phyloP scores from a whole-genome alignment of 2,113 vertebrate genomes.

The Pristiophorus japonicus region DNA sequence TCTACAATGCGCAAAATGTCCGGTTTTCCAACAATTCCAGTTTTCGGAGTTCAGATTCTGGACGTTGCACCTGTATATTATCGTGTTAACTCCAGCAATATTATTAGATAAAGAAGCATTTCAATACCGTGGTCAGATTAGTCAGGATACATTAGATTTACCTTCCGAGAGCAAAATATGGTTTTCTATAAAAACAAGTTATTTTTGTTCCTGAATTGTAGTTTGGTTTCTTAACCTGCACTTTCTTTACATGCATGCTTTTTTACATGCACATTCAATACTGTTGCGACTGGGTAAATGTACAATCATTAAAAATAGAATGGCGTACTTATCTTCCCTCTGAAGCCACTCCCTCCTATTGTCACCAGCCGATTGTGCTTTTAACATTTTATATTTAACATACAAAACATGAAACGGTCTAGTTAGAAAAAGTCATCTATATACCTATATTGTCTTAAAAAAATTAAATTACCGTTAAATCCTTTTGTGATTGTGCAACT shows the following conservation, averaged over 20 bases:
- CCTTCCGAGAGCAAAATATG: neutral
- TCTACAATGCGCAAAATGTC: too few species aligned
- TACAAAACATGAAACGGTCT: conserved; percentile 32
- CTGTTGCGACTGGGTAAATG: neutral
- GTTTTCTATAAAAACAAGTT: neutral
- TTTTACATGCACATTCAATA: neutral
- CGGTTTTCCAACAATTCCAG: too few species aligned
- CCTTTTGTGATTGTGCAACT: conserved; percentile 24
- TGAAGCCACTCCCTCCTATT: neutral
- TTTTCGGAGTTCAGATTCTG: too few species aligned
- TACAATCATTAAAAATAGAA: conserved; percentile 2
- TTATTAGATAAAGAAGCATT: neutral
- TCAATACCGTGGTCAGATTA: neutral
- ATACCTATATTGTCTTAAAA: conserved; percentile 23
- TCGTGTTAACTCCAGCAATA: neutral
- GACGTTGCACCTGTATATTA: too few species aligned
- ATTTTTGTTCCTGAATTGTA: neutral
- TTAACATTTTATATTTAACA: conserved; percentile 33
- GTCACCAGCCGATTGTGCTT: conserved; percentile 27
- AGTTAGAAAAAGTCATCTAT: conserved; percentile 36
- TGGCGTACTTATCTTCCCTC: neutral
- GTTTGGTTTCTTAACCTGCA: neutral
- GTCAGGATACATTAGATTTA: neutral
- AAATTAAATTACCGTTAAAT: neutral
- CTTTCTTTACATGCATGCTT: too few species aligned